Evolutionary conservation across 1,140 invertebrate genomes (phyloP), one percentile per base, ranked within the genome.

Genomic region (Meloidogyne floridensis): DNA sequence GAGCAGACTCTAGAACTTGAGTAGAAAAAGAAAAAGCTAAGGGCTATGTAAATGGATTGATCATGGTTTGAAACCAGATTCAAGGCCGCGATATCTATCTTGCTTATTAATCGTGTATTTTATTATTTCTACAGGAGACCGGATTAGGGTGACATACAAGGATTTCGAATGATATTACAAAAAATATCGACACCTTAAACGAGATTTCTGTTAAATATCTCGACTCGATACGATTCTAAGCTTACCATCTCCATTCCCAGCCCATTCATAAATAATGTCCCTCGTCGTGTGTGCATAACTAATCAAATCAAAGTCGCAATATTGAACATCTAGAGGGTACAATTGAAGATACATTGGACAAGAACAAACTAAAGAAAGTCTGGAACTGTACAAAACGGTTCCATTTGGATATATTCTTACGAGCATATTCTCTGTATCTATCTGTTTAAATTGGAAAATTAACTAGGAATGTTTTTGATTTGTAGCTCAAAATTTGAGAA

Each of bases 381-480:
- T 71, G 0, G 86, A 79, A 56, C 75, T 80, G 79, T 86, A 87
- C 2, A 87, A 51, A 15, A 86, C 77, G 10, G 76, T 84, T 15
- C 84, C 84, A 59, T 85, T 77, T 3, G 74, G 54, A 51, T 84
- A 86, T 43, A 87, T 80, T 53, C 85, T 42, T 13, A 86, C 56
- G 32, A 87, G 86, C 85, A 86, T 86, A 72, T 86, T 86, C 71
- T 86, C 85, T 10, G 85, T 80, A 73, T 86, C 85, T n/a, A 86
- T 85, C 77, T 79, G 11, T 18, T 18, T 65, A 8, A 47, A 47
- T 6, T 4, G 47, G 47, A 47, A 47, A 47, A 6, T 47, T 47
- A 47, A 47, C 0, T 47, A 47, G 5, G 7, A 47, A 8, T 47
- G 0, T 8, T 47, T 8, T 8, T 47, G 7, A 47, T 47, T 47